phyloP scores from a whole-genome alignment of 2,888 invertebrate species.

The Trissoscelio sp. region DNA sequence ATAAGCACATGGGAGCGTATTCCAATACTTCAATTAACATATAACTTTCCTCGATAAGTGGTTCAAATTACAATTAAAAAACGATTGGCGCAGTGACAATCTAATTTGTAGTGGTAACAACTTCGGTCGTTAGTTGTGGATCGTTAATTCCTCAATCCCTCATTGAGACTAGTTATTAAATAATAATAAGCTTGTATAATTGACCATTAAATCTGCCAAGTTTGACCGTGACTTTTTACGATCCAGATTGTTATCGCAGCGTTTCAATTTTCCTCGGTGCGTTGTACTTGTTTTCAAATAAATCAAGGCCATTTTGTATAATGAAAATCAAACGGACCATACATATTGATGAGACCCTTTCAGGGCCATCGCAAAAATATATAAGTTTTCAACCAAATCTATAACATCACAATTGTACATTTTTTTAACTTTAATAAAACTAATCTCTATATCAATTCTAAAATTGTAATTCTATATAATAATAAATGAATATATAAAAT shows the following conservation, averaged over 20 bases:
- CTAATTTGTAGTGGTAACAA: conserved; percentile 37
- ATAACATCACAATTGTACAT: too few relatives aligned
- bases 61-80: conserved; percentile 1
- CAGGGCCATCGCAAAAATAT: too few relatives aligned
- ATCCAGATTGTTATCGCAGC: conserved; percentile 47
- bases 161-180: conserved; percentile 39
- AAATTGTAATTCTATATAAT: too few relatives aligned
- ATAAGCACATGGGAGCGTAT: too few relatives aligned
- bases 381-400: too few relatives aligned
- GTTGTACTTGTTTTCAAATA: conserved; percentile 14
- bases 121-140: conserved; percentile 10
- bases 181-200: conserved; percentile 42
- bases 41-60: conserved; percentile 1
- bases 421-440: too few relatives aligned
- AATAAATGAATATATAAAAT: too few relatives aligned
- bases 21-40: conserved; percentile 14
- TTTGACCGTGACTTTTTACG: conserved; percentile 22
- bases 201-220: conserved; percentile 39
- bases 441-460: too few relatives aligned
- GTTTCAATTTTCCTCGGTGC: conserved; percentile 42
- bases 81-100: conserved; percentile 29
- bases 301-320: conserved; percentile 7
- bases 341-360: conserved; percentile 6
- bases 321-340: not conserved
- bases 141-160: conserved; percentile 28